Evolutionary conservation across 1,140 invertebrate species (phyloP), one percentile per base, ranked within the genome.

Genomic region (roundworm (Caenorhabditis elegans)): DNA sequence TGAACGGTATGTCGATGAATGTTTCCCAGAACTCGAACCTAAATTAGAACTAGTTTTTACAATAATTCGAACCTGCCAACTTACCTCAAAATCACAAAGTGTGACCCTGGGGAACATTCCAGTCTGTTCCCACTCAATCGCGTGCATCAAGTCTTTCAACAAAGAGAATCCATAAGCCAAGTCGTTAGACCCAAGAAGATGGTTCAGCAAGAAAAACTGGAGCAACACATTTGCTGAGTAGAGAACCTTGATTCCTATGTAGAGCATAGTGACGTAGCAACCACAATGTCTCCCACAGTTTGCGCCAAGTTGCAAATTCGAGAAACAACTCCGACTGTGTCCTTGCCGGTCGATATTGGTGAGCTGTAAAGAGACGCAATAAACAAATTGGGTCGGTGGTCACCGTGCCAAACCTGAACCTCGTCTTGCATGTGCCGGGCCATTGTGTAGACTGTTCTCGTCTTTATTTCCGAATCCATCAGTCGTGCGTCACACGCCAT

Each of bases 381-480:
- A 11, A 0, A 24, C 1, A 13, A 46, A 53, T 83, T 17, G 17
- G 34, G 26, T 34, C n/a, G 17, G 26, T 19, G n/a, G 17, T 77
- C 24, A 4, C 17, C n/a, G 10, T 19, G 46, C 46, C 77, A 26
- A 36, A 88, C 88, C 80, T 89, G 88, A 60, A 89, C 88, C 85
- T 89, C 88, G 55, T 89, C 88, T 82, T 89, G 86, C 89, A 89
- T 89, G 78, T 89, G 88, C 26, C 88, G 86, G 26, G 88, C 88
- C 88, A 89, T 89, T 39, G 88, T 89, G 83, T 86, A 90, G 51
- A 89, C 88, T 3, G 88, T 89, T 39, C 88, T 48, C 10, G 85
- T 86, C 82, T 89, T 89, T 11, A 89, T 85, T 48, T 89, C 88
- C 5, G 87, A 77, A 78, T 89, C 88, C 88, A 89, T 89, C 31